Conservation (phyloP, 2,888 invertebrate species). For the Perizoma affinitatum region DNA sequence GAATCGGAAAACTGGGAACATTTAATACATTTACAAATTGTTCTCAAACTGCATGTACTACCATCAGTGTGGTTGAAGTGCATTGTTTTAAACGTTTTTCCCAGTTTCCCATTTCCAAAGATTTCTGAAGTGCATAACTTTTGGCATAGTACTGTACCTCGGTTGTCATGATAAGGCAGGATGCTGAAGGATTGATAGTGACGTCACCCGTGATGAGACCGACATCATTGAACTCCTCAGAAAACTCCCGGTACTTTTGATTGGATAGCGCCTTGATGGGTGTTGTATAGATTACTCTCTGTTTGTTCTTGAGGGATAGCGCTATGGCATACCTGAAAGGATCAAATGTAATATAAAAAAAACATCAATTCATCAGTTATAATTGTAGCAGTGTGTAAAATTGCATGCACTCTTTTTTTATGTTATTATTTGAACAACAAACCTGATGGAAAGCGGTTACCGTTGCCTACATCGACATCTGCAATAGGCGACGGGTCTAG, state of each 20-base stretch:
- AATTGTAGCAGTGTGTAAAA: background rate
- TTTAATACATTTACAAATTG: no score
- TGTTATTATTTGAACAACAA: no score
- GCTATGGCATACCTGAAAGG: conserved; percentile 94
- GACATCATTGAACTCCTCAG: conserved; percentile 98
- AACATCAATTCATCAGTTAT: no score
- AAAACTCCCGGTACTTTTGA: conserved; percentile 99
- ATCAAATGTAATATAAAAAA: background rate
- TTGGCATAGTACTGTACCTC: conserved; percentile 84
- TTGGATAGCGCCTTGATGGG: conserved; percentile 99
- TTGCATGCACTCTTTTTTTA: background rate
- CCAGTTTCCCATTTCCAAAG: no score
- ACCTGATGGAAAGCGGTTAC: no score
- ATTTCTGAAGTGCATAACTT: no score
- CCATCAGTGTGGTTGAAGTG: no score
- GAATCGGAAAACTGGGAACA: no score
- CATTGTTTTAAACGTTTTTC: no score
- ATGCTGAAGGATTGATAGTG: conserved; percentile 98
- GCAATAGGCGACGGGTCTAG: no score
- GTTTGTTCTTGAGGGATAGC: conserved; percentile 95
- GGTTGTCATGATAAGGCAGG: conserved; percentile 99
- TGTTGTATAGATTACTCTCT: conserved; percentile 99
- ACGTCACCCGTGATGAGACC: conserved; percentile 99
- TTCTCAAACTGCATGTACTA: no score
- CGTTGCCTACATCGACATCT: no score